A percentile compares a stretch with the other conserved stretches of the same genome.
phyloP scores from a whole-genome alignment of 1,140 invertebrate genomes.

The Drosophila pseudoobscura region DNA sequence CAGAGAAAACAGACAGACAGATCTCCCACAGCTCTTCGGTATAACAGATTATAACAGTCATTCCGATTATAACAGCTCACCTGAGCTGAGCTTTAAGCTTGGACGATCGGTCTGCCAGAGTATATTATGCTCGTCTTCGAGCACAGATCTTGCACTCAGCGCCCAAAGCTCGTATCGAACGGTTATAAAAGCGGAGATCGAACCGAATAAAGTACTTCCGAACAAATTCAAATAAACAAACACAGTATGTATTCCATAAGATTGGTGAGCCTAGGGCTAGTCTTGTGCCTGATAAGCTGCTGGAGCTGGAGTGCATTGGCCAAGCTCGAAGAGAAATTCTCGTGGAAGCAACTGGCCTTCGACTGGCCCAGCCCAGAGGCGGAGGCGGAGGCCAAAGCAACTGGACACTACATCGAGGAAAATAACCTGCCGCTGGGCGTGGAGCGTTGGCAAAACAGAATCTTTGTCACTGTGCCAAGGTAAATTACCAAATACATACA shows the following conservation, averaged over 20 bases:
- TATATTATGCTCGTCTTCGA: slow-evolving; percentile 62
- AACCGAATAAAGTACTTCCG: too few relatives aligned
- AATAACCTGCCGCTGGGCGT: slow-evolving; percentile 90
- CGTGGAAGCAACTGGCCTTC: slow-evolving; percentile 88
- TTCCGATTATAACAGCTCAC: slow-evolving; percentile 16
- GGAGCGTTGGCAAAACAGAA: slow-evolving; percentile 89
- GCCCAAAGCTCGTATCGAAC: slow-evolving; percentile 49
- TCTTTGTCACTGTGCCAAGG: slow-evolving; percentile 90
- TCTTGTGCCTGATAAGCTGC: slow-evolving; percentile 55
- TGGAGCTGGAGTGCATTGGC: slow-evolving; percentile 38
- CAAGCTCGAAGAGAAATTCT: slow-evolving; percentile 86
- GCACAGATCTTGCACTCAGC: slow-evolving; percentile 46
- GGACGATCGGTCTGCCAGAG: slow-evolving; percentile 1
- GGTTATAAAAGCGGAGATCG: not conserved
- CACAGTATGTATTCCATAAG: slow-evolving; percentile 40
- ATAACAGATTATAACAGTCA: slow-evolving; percentile 19
- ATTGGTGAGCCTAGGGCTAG: slow-evolving; percentile 43
- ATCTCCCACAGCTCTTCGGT: slow-evolving; percentile 9
- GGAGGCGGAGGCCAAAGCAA: slow-evolving; percentile 86
- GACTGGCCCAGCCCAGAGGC: slow-evolving; percentile 87
- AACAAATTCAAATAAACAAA: not conserved
- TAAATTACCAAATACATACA: slow-evolving; percentile 57
- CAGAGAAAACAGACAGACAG: not conserved
- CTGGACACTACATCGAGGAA: slow-evolving; percentile 86
- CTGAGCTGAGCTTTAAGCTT: slow-evolving; percentile 37